Base-by-base conservation (phyloP, 2,888 invertebrate species). In the Colostygia pectinataria region DNA sequence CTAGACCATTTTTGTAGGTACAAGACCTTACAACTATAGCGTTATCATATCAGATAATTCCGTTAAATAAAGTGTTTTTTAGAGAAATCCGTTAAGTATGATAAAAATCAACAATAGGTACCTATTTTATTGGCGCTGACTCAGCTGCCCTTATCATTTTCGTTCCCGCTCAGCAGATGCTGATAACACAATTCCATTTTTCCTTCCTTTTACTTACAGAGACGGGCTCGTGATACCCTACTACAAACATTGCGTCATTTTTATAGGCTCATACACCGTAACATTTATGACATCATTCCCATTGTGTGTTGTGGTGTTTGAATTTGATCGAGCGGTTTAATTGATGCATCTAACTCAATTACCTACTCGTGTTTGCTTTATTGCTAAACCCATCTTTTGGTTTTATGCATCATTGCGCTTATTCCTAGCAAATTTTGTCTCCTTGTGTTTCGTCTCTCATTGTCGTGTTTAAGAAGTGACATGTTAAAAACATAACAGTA, bases 401-500 rank as follows among this genome's bases (percentile, higher is more conserved):
- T 45, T 33, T 15, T 33, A 38, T 40, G 14, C 40, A 36, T 27
- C 40, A 31, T 14, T 40, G 42, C 39, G 37, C 37, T 45, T 32
- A 47, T 44, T 25, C 8, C 25, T 55, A 45, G 34, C 53, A 24
- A 9, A 29, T 38, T 44, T 41, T 50, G 38, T 51, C 45, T 40
- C 52, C 14, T 24, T 10, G 29, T 53, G 34, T 27, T 33, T 34
- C 47, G 38, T 48, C 42, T 42, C 50, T 18, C 27, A 13, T 23
- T 57, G 38, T 29, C 32, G 6, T 5, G 20, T 20, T 34, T 28
- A 36, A 46, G 42, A 43, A 33, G 45, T 44, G 44, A 49, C 53
- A 41, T 47, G 45, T 39, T 59, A 76, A 75, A 75, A 69, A 55
- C 74, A 66, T 74, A 80, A 74, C 79, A 69, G 74, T 72, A 75